These are phyloP conservation scores for Empis stercorea DNA, from an alignment of 2,888 invertebrate genomes.

Conservation along the genomic window DNA sequence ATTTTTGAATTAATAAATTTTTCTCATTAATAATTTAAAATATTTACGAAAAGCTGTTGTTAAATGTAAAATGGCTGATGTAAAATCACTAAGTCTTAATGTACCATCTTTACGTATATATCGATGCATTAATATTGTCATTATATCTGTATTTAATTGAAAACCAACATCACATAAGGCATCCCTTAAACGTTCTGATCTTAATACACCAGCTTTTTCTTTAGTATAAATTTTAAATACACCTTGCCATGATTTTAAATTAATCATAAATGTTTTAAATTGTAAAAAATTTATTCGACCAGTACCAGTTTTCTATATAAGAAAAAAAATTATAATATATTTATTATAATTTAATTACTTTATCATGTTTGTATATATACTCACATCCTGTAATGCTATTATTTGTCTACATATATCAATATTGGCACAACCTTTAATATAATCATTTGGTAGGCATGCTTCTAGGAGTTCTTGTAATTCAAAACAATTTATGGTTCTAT, in stretches of 20 bases:
- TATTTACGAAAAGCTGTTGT: conserved; percentile 74
- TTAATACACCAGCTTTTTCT: conserved; percentile 79
- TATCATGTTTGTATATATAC: conserved; percentile 28
- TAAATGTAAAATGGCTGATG: conserved; percentile 75
- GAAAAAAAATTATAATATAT: not conserved
- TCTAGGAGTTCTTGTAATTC: conserved; percentile 82
- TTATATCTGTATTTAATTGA: conserved; percentile 69
- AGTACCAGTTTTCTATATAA: conserved; percentile 52
- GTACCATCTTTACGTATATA: conserved; percentile 91
- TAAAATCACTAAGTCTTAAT: conserved; percentile 81
- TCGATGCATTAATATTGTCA: conserved; percentile 67
- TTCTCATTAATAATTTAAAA: not conserved
- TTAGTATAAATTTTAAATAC: conserved; percentile 82
- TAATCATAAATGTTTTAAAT: conserved; percentile 85
- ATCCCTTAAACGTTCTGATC: conserved; percentile 72
- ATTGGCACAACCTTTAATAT: conserved; percentile 86
- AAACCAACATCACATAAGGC: conserved; percentile 80
- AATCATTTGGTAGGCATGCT: conserved; percentile 84
- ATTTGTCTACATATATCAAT: conserved; percentile 86
- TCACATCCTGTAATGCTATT: conserved; percentile 78
- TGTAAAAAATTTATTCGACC: conserved; percentile 73
- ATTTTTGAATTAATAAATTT: too few relatives aligned
- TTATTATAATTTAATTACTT: not conserved
- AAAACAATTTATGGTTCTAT: conserved; percentile 73
- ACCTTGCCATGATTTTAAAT: conserved; percentile 80